These are phyloP conservation scores for Characodon lateralis DNA, from an alignment of 2,797 vertebrate genomes.

Conservation along the genomic window DNA sequence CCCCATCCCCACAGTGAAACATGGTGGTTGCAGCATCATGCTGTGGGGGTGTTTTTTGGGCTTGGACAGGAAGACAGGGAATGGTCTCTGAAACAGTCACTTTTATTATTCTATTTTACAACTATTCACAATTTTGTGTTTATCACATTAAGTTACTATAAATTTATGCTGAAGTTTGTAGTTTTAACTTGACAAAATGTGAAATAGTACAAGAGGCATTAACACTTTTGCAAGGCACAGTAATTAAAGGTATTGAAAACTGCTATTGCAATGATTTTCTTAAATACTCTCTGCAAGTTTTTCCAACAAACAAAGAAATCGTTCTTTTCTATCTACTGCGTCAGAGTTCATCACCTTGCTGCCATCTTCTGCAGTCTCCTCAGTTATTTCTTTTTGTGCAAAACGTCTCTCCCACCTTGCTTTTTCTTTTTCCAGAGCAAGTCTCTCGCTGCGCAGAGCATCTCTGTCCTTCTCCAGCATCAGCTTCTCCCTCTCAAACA, in stretches of 20 bases:
- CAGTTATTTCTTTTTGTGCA: constrained; percentile 22
- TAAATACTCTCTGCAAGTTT: constrained; percentile 72
- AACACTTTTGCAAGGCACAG: neutral
- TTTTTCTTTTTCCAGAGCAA: constrained; percentile 62
- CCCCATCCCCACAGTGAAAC: neutral
- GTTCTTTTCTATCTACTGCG: constrained; percentile 59
- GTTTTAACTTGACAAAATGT: neutral
- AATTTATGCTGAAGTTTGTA: neutral
- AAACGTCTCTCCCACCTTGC: constrained; percentile 28
- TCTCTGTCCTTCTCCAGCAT: constrained; percentile 71
- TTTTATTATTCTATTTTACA: neutral
- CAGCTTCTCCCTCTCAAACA: constrained; percentile 67
- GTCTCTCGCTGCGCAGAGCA: constrained; percentile 48
- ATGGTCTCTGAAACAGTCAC: neutral
- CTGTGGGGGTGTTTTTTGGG: neutral
- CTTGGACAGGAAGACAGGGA: neutral
- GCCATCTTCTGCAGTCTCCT: constrained; percentile 11
- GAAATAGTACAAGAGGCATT: neutral
- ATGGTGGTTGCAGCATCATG: neutral
- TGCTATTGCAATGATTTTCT: constrained; percentile 6
- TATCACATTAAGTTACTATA: neutral
- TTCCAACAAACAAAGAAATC: constrained; percentile 72
- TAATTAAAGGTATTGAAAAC: too few species aligned
- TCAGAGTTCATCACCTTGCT: constrained; percentile 23
- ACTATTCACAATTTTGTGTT: neutral